Base-by-base conservation (phyloP, 2,888 invertebrate genomes). In the Eupithecia pulchellata region DNA sequence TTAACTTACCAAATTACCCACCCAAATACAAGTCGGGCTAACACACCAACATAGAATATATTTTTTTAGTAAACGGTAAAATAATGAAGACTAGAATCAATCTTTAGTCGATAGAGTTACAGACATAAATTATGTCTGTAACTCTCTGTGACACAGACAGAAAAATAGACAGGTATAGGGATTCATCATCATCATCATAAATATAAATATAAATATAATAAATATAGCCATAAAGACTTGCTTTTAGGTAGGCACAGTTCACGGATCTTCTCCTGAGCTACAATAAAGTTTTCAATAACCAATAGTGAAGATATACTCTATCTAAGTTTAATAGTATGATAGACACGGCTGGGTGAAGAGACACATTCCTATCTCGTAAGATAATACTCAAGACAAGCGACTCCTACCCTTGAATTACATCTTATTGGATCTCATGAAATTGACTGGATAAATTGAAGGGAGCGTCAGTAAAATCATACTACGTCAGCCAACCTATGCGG, bases 381-480 rank as follows among this genome's bases (percentile, higher is more conserved):
- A 52, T 52, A 25, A 20, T n/a, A 47, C 42, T 52, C 52, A 25
- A 52, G 52, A 29, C 17, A 29, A 57, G 13, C 57, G 29, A 57
- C 57, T 17, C 4, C 52, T 47, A 47, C 47, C 52, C 52, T 52
- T 52, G 52, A 52, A 25, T 52, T 52, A 52, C 25, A 52, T 25
- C 20, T 52, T 52, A 52, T 52, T 52, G 52, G 52, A 52, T 52
- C 52, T 52, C 52, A 25, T 25, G 52, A 25, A 52, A 52, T 52
- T 52, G 52, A 52, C 52, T 52, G 52, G 4, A 4, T 52, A 57
- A 39, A 55, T 64, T 61, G 57, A 62, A 67, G 47, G 66, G 58
- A 27, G 64, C 25, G 63, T 52, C 55, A 32, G 67, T 64, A 66
- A 55, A 72, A 61, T 71, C 57, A 67, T 63, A 75, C 74, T 69